Evolutionary conservation across 2,113 vertebrate species (phyloP), one percentile per base, ranked within the genome.

Genomic region (Chloropsis cyanopogon): DNA sequence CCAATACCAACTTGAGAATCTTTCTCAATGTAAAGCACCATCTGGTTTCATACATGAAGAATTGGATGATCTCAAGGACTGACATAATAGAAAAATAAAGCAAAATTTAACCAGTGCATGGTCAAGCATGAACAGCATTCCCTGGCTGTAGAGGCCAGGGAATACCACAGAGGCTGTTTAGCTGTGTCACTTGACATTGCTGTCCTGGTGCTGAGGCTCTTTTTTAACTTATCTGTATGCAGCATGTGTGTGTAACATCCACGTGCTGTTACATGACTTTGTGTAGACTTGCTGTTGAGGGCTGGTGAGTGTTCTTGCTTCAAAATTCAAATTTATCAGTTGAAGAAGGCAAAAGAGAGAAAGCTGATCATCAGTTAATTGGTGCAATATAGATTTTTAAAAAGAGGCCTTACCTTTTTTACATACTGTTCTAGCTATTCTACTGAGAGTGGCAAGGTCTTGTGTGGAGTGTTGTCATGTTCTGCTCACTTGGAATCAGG

Each of bases 391-490:
- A 54, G 39, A 44, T 72, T 80, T 37, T 88, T 47, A 19, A 52
- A 42, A 49, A 35, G 50, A 37, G 11, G 8, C 37, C 31, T 70
- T 4, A 37, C 33, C 17, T n/a, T 61, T 35, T 82, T 56, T 29
- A n/a, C 35, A 2, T 33, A 28, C 39, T 2, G 0, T 61, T 75
- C 29, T 26, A 31, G 9, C 52, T 68, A 1, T 31, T 84, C 10
- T 49, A 29, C 29, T 53, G 33, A 37, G 63, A 35, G 9, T 68
- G 44, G 11, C 49, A 46, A 60, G 54, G 65, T 41, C 21, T 81
- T 12, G 4, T 24, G 31, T 44, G 42, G 31, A 80, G 42, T n/a
- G 23, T 70, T 61, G n/a, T 57, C 41, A 12, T 39, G 39, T 88
- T 88, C 64, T 78, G 20, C 46, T 64, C 26, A 20, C 33, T 52